Conservation (phyloP, 2,113 vertebrate species). For the Lichenostomus cassidix region DNA sequence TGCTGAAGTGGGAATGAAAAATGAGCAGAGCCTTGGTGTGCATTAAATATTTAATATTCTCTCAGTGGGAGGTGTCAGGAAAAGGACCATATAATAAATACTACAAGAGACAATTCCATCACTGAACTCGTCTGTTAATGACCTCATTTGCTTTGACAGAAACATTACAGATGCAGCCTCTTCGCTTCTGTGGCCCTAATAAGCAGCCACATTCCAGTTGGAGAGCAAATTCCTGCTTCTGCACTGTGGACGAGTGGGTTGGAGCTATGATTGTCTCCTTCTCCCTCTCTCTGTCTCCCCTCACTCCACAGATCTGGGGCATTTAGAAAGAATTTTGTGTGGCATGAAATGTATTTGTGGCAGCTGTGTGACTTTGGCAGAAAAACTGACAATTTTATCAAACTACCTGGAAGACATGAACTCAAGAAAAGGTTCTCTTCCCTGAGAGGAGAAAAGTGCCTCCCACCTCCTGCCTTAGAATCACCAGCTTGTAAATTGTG, state of each 20-base stretch:
- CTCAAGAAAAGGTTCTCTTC: not conserved
- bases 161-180: constrained; percentile 66
- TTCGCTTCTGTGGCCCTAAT: constrained; percentile 37
- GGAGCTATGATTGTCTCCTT: not conserved
- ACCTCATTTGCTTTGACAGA: constrained; percentile 81
- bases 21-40: constrained; percentile 71
- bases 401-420: not conserved
- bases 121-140: constrained; percentile 78
- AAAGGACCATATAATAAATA: constrained; percentile 85
- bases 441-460: not conserved
- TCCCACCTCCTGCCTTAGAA: not conserved
- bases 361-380: not conserved
- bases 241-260: not conserved
- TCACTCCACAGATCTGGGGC: not conserved
- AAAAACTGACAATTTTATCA: not conserved
- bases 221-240: constrained; percentile 45
- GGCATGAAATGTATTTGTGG: not conserved
- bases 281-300: not conserved
- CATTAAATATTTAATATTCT: constrained; percentile 87
- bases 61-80: constrained; percentile 82
- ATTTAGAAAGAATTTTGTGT: not conserved
- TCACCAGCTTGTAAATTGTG: not conserved
- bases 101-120: constrained; percentile 77
- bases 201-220: constrained; percentile 26
- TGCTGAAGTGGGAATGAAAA: constrained; percentile 81